A percentile compares a stretch with the other conserved stretches of the same genome.
These are phyloP conservation scores for Catharus ustulatus DNA, from an alignment of 2,797 vertebrate genomes.

Conservation along the genomic window DNA sequence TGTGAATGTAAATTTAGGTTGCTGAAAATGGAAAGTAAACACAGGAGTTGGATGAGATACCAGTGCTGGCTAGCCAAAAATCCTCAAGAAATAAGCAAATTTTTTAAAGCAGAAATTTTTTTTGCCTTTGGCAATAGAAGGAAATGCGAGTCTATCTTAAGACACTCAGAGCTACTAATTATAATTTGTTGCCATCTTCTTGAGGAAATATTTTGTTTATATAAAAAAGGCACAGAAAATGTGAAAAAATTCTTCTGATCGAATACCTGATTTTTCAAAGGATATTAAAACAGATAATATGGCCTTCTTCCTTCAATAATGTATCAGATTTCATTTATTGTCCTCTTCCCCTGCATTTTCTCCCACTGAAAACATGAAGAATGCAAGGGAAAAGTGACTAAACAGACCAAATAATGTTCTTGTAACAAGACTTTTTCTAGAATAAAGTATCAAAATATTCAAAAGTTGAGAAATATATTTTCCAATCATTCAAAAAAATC, in stretches of 20 bases:
- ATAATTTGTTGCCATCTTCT: not conserved
- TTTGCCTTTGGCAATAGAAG: not conserved
- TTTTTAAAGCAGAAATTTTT: not conserved
- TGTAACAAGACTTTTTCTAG: not conserved
- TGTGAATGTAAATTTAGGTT: not conserved
- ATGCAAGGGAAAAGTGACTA: not conserved
- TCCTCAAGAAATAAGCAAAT: not conserved
- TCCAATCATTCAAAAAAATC: not conserved
- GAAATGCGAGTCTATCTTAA: not conserved
- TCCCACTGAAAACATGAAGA: not conserved
- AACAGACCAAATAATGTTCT: not conserved
- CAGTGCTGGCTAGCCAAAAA: not conserved
- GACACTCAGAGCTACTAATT: not conserved
- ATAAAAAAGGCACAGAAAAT: not conserved
- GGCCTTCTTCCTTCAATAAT: not conserved
- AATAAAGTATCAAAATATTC: not conserved
- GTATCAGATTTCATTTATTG: not conserved
- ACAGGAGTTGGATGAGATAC: not conserved
- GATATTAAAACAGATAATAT: not conserved
- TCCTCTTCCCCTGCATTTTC: not conserved
- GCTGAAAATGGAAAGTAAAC: constrained; percentile 12
- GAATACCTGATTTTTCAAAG: not conserved
- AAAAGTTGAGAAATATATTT: not conserved
- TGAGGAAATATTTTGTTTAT: not conserved
- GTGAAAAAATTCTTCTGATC: not conserved